A percentile compares a stretch with the other conserved stretches of the same genome.
Conservation (phyloP, 2,113 vertebrate genomes). For the Engystomops pustulosus region DNA sequence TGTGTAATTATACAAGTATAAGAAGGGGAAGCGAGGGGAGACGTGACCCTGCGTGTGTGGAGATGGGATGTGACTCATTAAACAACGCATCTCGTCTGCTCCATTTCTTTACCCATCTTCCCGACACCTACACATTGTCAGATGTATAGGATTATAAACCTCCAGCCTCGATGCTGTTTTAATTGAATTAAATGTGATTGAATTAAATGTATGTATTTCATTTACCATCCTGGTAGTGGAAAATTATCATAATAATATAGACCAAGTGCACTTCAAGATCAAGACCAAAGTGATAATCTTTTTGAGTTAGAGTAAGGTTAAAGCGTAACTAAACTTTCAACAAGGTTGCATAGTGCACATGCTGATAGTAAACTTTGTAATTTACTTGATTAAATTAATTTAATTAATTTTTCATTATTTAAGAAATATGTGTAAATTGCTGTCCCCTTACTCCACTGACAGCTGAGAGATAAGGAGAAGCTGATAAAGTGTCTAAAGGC, state of each 20-base stretch:
- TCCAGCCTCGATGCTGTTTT: not conserved
- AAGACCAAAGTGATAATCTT: not conserved
- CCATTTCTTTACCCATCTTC: constrained; percentile 18
- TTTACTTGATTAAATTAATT: no score
- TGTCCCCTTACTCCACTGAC: no score
- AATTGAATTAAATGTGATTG: constrained; percentile 37
- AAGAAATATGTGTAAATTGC: no score
- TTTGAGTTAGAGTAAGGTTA: not conserved
- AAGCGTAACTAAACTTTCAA: no score
- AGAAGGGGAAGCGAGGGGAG: constrained; percentile 29
- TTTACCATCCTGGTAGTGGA: not conserved
- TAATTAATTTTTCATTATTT: no score
- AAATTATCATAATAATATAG: not conserved
- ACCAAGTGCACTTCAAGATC: not conserved
- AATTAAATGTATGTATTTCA: not conserved
- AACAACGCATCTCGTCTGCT: constrained; percentile 20
- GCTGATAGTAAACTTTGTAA: no score
- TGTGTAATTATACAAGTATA: constrained; percentile 46
- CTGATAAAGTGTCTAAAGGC: no score
- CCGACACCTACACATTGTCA: not conserved
- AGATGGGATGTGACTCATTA: constrained; percentile 44
- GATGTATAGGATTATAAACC: not conserved
- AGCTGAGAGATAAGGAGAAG: no score
- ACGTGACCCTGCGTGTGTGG: constrained; percentile 24
- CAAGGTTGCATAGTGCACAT: no score